phyloP scores from a whole-genome alignment of 2,888 invertebrate genomes.

The Tetropium fuscum region DNA sequence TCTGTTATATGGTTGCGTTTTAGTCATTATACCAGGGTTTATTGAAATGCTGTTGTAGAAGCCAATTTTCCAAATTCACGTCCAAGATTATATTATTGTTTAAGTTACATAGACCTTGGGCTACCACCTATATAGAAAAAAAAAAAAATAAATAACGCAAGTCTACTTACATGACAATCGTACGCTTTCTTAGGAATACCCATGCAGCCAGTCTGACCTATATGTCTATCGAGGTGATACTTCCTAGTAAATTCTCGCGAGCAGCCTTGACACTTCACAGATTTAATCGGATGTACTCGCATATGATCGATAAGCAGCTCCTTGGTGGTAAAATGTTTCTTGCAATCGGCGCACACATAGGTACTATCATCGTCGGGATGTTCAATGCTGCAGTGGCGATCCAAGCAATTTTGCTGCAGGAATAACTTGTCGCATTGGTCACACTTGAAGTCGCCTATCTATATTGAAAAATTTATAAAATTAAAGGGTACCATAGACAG shows the following conservation, averaged over 20 bases:
- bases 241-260: conserved; percentile 79
- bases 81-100: too few relatives aligned
- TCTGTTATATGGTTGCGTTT: too few relatives aligned
- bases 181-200: conserved; percentile 69
- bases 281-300: conserved; percentile 74
- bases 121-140: too few relatives aligned
- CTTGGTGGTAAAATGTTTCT: conserved; percentile 74
- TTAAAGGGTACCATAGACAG: neutral
- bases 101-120: too few relatives aligned
- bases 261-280: conserved; percentile 76
- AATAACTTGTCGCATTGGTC: conserved; percentile 79
- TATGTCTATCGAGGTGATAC: conserved; percentile 80
- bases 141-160: neutral
- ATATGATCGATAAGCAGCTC: conserved; percentile 75
- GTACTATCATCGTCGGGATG: conserved; percentile 74
- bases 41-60: too few relatives aligned
- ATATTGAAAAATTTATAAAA: conserved; percentile 26
- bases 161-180: conserved; percentile 69
- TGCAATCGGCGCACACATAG: conserved; percentile 76
- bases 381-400: conserved; percentile 76
- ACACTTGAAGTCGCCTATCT: conserved; percentile 70
- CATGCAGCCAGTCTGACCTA: conserved; percentile 77
- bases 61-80: too few relatives aligned
- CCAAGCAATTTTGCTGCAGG: conserved; percentile 74
- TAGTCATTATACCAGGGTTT: too few relatives aligned